Evolutionary conservation across 2,888 invertebrate species (phyloP), one percentile per base, ranked within the genome.

Genomic region (Calameuta idolon): DNA sequence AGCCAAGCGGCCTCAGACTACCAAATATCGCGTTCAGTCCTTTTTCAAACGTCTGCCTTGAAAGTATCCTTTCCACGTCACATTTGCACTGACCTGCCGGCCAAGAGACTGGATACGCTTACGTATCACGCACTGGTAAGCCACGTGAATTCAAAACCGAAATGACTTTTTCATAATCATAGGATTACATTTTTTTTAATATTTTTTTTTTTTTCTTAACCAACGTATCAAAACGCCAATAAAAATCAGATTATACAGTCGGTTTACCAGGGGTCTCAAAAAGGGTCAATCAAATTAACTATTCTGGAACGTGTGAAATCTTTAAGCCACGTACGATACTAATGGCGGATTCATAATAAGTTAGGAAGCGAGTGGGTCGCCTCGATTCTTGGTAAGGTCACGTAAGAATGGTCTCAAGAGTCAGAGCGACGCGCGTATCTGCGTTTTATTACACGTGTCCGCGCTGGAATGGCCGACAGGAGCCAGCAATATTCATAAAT

Each of bases 401-500:
- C 83, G 83, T 82, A 81, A 75, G 78, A 83, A 81, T 82, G 81
- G 79, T 81, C 81, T 75, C 79, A 77, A 76, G 74, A 40, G 40
- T 73, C 69, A 73, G 76, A 73, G 40, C 69, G 84, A 85, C 85
- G 84, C 83, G 84, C 83, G 81, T 83, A 84, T 84, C 81, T 83
- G 85, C 82, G 83, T 87, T 87, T 88, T 88, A 88, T 88, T 87
- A 87, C 85, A 86, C 84, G 84, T 84, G 85, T 83, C 81, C 82
- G 75, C 12, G 33, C 33, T 12, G 33, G 31, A 33, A 33, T 31
- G 71, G 71, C 33, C 71, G 71, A 31, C 71, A 71, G 33, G 71
- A 79, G 34, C 34, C 71, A 79, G 83, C 80, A 87, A 87, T 87
- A 87, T 88, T 81, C 84, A 88, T 89, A 89, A 90, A 90, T 90